Conservation (phyloP, 2,113 vertebrate genomes). For the Ardeotis arabs region DNA sequence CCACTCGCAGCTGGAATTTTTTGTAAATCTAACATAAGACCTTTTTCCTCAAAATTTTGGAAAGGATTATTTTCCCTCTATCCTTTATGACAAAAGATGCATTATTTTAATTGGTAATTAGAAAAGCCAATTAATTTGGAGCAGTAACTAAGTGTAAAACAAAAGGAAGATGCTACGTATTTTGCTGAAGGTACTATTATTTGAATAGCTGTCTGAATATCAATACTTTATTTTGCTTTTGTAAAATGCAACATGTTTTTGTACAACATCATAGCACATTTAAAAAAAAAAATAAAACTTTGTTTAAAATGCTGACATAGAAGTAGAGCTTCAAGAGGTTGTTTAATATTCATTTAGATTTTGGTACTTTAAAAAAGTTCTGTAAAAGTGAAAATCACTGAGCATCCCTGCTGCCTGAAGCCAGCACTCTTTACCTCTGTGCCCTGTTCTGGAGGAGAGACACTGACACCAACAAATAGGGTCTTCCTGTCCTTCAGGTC, state of each 20-base stretch:
- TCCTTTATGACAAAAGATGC: neutral
- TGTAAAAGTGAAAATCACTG: neutral
- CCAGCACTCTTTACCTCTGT: neutral
- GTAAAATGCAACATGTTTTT: neutral
- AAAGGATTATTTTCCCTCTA: neutral
- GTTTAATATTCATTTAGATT: neutral
- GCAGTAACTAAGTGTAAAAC: neutral
- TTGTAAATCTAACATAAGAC: slow-evolving; percentile 25
- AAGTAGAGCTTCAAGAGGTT: neutral
- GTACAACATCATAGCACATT: neutral
- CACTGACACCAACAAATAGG: neutral
- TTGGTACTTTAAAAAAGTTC: neutral
- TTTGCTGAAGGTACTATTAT: slow-evolving; percentile 6
- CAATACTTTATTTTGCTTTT: neutral
- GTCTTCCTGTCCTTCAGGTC: neutral
- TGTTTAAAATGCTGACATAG: neutral
- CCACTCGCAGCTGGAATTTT: slow-evolving; percentile 58
- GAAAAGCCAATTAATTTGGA: neutral
- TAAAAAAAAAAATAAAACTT: neutral
- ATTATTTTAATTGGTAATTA: slow-evolving; percentile 35
- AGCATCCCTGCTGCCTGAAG: neutral
- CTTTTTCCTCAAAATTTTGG: neutral
- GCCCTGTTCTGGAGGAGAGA: neutral
- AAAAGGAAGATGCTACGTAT: neutral
- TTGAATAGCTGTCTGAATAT: neutral